Evolutionary conservation across 2,888 invertebrate genomes (phyloP).

Genomic region (Melanostoma scalare): DNA sequence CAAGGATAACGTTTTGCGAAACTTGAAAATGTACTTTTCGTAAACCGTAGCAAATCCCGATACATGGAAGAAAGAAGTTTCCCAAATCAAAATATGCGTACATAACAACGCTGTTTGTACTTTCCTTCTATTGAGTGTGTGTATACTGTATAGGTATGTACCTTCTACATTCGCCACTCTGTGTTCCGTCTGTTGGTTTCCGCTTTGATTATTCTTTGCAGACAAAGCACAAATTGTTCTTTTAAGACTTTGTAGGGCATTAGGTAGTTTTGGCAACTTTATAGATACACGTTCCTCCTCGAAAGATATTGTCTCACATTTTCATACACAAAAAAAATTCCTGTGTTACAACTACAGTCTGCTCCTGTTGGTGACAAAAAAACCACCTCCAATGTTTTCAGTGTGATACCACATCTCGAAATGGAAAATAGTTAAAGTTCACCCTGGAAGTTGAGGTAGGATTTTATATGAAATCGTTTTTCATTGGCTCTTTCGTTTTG

Average conservation of each 20-base stretch:
- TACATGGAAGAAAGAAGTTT: too few species aligned
- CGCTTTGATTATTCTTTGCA: constrained; percentile 21
- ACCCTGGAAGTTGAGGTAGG: too few species aligned
- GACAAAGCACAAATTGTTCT: constrained; percentile 18
- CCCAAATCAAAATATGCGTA: too few species aligned
- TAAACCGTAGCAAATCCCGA: too few species aligned
- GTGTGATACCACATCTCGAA: too few species aligned
- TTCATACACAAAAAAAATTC: constrained; percentile 8
- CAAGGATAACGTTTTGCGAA: too few species aligned
- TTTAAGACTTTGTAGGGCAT: constrained; percentile 23
- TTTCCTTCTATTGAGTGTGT: not conserved
- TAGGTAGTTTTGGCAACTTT: constrained; percentile 27
- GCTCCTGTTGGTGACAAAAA: not conserved
- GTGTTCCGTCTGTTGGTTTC: constrained; percentile 25
- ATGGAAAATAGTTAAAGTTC: too few species aligned
- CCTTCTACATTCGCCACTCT: constrained; percentile 1
- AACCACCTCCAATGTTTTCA: not conserved
- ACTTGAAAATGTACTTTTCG: not conserved
- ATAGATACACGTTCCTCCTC: constrained; percentile 7
- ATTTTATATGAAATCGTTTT: not conserved
- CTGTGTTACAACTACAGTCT: not conserved
- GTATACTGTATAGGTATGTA: too few species aligned
- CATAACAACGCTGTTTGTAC: constrained; percentile 4
- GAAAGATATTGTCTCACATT: constrained; percentile 21
- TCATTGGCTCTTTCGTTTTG: constrained; percentile 54